Conservation (phyloP, 2,113 vertebrate species). For the Baryphthengus martii region DNA sequence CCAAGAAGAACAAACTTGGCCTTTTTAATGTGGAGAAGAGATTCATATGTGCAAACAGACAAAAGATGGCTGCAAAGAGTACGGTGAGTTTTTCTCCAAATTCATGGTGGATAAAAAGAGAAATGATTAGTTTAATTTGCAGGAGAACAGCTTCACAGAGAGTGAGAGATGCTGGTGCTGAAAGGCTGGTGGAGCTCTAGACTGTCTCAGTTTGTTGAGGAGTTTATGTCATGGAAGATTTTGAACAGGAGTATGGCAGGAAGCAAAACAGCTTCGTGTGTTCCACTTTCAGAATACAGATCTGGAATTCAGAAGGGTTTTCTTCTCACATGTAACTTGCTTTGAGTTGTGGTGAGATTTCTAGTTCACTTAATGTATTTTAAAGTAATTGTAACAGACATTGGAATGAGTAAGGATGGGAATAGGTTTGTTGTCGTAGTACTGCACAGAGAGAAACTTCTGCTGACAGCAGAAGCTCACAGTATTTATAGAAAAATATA, state of each 20-base stretch:
- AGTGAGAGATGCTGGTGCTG: background rate
- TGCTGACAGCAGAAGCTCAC: background rate
- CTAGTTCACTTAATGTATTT: background rate
- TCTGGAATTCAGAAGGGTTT: background rate
- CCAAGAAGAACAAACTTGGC: background rate
- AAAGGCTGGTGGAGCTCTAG: background rate
- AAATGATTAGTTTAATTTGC: background rate
- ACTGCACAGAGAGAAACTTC: background rate
- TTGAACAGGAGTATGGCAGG: background rate
- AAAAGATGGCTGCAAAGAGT: background rate
- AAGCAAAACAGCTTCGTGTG: background rate
- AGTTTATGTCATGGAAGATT: background rate
- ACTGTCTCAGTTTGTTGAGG: accelerated
- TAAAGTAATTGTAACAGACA: background rate
- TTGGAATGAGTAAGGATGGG: background rate
- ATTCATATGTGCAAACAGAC: accelerated
- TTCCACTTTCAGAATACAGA: background rate
- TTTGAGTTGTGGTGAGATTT: background rate
- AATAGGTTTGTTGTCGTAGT: background rate
- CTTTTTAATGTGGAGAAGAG: background rate
- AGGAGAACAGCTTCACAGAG: background rate
- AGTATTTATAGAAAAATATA: background rate
- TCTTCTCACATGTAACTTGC: background rate
- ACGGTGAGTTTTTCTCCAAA: background rate
- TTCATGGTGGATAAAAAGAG: background rate